phyloP scores from a whole-genome alignment of 2,797 vertebrate species.

The Chiloscyllium punctatum region DNA sequence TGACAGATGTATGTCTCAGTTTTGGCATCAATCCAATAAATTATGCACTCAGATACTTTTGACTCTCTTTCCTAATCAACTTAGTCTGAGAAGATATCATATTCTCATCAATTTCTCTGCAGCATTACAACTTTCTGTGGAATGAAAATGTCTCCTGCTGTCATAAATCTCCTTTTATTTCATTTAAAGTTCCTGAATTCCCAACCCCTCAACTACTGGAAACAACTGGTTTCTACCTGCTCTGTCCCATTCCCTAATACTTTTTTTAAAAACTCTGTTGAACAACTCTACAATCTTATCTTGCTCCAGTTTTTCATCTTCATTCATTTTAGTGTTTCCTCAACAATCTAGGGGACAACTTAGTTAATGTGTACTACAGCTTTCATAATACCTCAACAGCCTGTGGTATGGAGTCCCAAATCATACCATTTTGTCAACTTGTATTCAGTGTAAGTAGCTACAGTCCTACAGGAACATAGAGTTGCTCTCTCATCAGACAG shows the following conservation, averaged over 20 bases:
- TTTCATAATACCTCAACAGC: background rate
- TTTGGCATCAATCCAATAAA: background rate
- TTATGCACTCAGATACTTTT: background rate
- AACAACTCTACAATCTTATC: background rate
- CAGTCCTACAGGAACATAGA: too few species aligned
- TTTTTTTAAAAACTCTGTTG: background rate
- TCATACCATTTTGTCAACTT: too few species aligned
- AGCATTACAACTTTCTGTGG: background rate
- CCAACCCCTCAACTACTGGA: background rate
- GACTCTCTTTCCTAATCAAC: background rate
- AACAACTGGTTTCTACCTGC: background rate
- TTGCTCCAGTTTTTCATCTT: background rate
- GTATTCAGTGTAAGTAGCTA: too few species aligned
- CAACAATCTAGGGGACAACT: background rate
- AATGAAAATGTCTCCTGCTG: background rate
- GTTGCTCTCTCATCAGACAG: too few species aligned
- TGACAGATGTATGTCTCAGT: background rate
- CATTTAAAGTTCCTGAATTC: background rate
- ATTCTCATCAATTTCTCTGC: background rate
- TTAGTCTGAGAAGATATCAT: background rate
- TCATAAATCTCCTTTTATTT: background rate
- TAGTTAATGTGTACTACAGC: background rate
- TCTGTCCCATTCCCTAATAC: background rate
- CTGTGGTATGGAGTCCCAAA: background rate
- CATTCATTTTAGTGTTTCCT: background rate